Evolutionary conservation across 2,113 vertebrate species (phyloP).

Genomic region (Mirza zaza): DNA sequence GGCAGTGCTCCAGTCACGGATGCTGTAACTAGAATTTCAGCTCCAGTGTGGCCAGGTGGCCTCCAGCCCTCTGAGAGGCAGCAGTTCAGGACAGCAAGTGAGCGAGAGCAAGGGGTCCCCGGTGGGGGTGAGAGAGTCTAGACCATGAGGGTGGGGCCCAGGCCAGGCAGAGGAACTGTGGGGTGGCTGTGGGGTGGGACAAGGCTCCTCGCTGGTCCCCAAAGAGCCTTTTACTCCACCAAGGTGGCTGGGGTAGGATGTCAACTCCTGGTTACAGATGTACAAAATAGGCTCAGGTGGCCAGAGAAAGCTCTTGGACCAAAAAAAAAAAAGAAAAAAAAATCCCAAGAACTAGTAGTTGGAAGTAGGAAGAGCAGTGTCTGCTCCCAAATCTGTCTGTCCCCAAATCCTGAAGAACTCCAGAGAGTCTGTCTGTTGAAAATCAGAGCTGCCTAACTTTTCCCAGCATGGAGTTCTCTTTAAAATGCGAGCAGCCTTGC

Average conservation of each 20-base stretch:
- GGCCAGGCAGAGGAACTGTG: not conserved
- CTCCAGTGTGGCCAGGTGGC: not conserved
- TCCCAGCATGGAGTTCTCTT: not conserved
- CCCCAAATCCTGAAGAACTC: not conserved
- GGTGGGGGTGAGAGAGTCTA: not conserved
- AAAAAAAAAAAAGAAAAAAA: not conserved
- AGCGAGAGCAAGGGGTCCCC: not conserved
- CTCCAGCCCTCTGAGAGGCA: not conserved
- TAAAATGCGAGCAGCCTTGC: not conserved
- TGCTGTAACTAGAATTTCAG: conserved; percentile 19
- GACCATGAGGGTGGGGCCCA: not conserved
- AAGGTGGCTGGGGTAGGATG: not conserved
- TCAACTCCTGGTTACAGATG: not conserved
- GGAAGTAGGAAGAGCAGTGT: not conserved
- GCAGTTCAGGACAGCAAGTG: not conserved
- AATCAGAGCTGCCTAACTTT: not conserved
- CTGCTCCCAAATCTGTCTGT: not conserved
- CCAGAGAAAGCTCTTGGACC: not conserved
- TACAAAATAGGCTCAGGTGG: not conserved
- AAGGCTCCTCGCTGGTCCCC: not conserved
- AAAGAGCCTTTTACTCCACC: not conserved
- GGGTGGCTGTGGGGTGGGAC: not conserved
- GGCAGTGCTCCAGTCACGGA: conserved; percentile 10
- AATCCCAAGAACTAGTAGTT: not conserved
- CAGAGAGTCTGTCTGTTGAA: not conserved